These are phyloP conservation scores for Drosophila quadrilineata DNA, from an alignment of 1,140 invertebrate genomes.

Conservation along the genomic window DNA sequence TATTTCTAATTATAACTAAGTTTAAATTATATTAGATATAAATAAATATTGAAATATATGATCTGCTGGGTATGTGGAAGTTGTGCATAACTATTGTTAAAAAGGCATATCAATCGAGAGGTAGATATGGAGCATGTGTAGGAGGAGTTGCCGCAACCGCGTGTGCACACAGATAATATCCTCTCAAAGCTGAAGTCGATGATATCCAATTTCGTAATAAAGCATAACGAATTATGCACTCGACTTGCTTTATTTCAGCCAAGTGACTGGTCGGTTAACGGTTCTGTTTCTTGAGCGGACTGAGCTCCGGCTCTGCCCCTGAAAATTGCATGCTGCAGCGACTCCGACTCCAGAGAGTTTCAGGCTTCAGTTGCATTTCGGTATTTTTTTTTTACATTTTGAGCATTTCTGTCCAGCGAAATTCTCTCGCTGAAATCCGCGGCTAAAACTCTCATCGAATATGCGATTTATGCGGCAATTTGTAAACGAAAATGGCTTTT, in stretches of 20 bases:
- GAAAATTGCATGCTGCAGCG: constrained; percentile 57
- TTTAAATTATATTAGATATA: too few species aligned
- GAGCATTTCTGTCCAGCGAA: constrained; percentile 45
- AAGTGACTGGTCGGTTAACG: constrained; percentile 67
- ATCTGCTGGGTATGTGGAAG: too few species aligned
- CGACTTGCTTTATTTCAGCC: constrained; percentile 77
- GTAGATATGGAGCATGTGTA: too few species aligned
- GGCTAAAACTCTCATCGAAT: constrained; percentile 75
- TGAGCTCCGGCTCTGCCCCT: constrained; percentile 31
- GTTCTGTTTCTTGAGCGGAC: constrained; percentile 53
- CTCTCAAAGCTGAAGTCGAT: constrained; percentile 58
- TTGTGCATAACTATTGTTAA: too few species aligned
- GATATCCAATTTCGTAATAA: constrained; percentile 80
- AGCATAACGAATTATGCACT: constrained; percentile 80
- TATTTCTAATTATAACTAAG: too few species aligned
- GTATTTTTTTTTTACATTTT: constrained; percentile 57
- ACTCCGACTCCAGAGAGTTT: background rate
- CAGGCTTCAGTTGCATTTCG: background rate
- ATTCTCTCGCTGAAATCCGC: background rate
- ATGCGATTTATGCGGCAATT: constrained; percentile 80
- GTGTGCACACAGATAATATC: too few species aligned
- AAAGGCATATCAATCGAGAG: too few species aligned
- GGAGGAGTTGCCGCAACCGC: too few species aligned
- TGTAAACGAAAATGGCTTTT: constrained; percentile 79
- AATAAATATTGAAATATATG: too few species aligned